Evolutionary conservation across 2,113 vertebrate genomes (phyloP), one percentile per base, ranked within the genome.

Genomic region (Festucalex cinctus): DNA sequence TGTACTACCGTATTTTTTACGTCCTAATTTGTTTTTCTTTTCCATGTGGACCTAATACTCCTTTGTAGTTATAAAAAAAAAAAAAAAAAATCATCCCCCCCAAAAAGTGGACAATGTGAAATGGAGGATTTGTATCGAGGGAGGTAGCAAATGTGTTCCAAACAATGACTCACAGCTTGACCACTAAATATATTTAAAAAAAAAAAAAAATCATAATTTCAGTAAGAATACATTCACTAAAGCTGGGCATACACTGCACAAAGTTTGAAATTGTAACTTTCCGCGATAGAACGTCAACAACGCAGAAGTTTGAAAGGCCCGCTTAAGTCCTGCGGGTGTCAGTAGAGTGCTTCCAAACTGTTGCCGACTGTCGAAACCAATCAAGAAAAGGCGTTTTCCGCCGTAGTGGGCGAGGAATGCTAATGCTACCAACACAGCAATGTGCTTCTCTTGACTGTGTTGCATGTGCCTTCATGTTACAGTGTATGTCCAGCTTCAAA

Each of bases 141-240:
- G 86, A 89, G 90, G 86, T 91, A 91, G 90, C 84, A 75, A 82
- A 76, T 79, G 77, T 66, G 66, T 85, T 84, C 77, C 71, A 81
- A 79, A 84, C 81, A 82, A 81, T 76, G 75, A 83, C 81, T 92
- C 86, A 85, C 93, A 94, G 94, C 91, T 94, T 93, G 83, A 91
- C 86, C 82, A 43, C 39, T 24, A 62, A 57, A 57, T 16, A 62
- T 62, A 24, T 8, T 1, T 8, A 10, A 3, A 22, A 62, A 14
- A 61, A 61, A 35, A 32, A 32, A 32, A 32, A 56, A 5, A 54
- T n/a, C n/a, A 20, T 3, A 36, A 62, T 62, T 62, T 62, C 60
- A 85, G 78, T 78, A 83, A 84, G 82, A 79, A 80, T 75, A 73
- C 86, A 83, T 88, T 80, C 68, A 84, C 68, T 83, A 68, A 26